Evolutionary conservation across 37 sponge, comb jelly and placozoan genomes (phyloP), one percentile per base, ranked within the genome.

Genomic region (Axinella damicornis): DNA sequence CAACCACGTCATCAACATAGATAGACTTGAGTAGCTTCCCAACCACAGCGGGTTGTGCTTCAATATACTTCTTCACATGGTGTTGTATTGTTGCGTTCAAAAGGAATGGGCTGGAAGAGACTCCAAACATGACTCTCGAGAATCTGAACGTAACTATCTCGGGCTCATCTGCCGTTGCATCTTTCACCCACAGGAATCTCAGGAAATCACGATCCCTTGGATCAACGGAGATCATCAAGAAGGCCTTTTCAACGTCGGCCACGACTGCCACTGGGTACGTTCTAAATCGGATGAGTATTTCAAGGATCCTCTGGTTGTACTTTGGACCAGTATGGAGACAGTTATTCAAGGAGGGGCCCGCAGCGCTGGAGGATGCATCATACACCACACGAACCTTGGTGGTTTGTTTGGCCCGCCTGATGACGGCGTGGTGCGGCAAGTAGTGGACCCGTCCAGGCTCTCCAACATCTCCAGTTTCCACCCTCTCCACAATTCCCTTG

Each of bases 231-330:
- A 81, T 21, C 57, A 81, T 69, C 21, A 70, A 38, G 39, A 81
- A 81, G n/a, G 82, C 82, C 30, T 81, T 79, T 53, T 79, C 80
- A 2, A 79, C 65, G 53, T 79, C 80, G 5, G 53, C 80, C 11
- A 65, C 34, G 22, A 81, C 4, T 12, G 71, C 71, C 17, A 79
- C 68, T 2, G 67, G 53, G 54, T 79, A 39, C 2, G 27, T 6
- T 6, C 80, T 34, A 67, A 79, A 79, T 32, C 68, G 39, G 14
- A 78, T 36, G 11, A 78, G 30, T 22, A 78, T 78, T 21, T 78
- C 79, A 20, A 63, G 66, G 12, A 78, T 78, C 65, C 30, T 78
- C 79, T 78, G 76, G 58, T 74, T 74, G 76, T 25, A 74, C 33
- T 74, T 74, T 27, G 70, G 80, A 21, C 69, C 80, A 40, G 70